These are phyloP conservation scores for Tubulanus polymorphus DNA, from an alignment of 2,888 invertebrate genomes.

Conservation along the genomic window DNA sequence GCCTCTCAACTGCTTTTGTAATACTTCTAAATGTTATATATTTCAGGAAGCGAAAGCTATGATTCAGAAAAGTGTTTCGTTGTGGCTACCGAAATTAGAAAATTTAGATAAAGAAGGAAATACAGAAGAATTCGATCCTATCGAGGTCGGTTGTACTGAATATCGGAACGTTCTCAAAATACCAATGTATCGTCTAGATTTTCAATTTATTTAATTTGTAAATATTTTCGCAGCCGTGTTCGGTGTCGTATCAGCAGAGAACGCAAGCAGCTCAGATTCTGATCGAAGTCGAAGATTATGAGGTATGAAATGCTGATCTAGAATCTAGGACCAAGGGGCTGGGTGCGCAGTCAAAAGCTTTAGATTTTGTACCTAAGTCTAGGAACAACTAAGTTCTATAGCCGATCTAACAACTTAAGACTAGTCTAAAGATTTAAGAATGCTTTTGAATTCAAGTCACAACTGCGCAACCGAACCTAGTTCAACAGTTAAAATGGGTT, in stretches of 20 bases:
- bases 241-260: constrained; percentile 46
- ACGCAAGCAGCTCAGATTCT: constrained; percentile 50
- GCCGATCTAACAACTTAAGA: too few relatives aligned
- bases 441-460: too few relatives aligned
- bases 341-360: too few relatives aligned
- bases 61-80: constrained; percentile 50
- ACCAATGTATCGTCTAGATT: neutral
- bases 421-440: too few relatives aligned
- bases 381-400: too few relatives aligned
- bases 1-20: neutral
- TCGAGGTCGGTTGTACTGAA: constrained; percentile 24
- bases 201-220: neutral
- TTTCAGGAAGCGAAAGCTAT: constrained; percentile 46
- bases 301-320: constrained; percentile 32
- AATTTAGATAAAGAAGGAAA: constrained; percentile 3
- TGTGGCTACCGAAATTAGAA: constrained; percentile 50
- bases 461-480: too few relatives aligned
- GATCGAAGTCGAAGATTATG: constrained; percentile 53
- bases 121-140: constrained; percentile 33
- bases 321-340: too few relatives aligned
- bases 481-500: too few relatives aligned
- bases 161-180: neutral
- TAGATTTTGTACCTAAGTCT: too few relatives aligned
- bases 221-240: constrained; percentile 33
- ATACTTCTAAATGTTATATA: neutral